These are phyloP conservation scores for Daktulosphaira vitifoliae DNA, from an alignment of 1,140 invertebrate species.

Conservation along the genomic window DNA sequence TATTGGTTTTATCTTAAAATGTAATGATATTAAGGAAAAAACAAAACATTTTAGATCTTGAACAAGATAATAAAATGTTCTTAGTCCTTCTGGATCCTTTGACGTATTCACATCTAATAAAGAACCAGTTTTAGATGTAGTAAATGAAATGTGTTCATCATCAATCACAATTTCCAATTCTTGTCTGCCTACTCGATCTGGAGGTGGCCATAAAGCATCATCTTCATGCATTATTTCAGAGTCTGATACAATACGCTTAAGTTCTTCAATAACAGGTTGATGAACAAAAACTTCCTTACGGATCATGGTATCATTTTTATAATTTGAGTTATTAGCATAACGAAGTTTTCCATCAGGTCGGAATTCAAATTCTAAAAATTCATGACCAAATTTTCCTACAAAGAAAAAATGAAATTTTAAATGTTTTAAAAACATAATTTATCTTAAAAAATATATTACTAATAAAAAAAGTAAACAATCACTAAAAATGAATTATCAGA, in stretches of 20 bases:
- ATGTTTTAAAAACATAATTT: too few species aligned
- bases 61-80: slow-evolving; percentile 97
- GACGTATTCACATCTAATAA: slow-evolving; percentile 97
- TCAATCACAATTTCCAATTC: slow-evolving; percentile 99
- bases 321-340: slow-evolving; percentile 99
- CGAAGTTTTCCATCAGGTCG: slow-evolving; percentile 94
- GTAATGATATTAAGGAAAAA: slow-evolving; percentile 97
- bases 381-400: slow-evolving; percentile 92
- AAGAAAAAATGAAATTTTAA: not conserved
- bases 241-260: slow-evolving; percentile 94
- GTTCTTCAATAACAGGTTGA: slow-evolving; percentile 93
- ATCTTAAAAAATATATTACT: too few species aligned
- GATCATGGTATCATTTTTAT: slow-evolving; percentile 99
- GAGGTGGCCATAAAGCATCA: slow-evolving; percentile 92
- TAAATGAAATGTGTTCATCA: slow-evolving; percentile 99
- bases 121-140: slow-evolving; percentile 99
- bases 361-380: slow-evolving; percentile 99
- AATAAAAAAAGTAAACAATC: too few species aligned
- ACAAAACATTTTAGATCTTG: slow-evolving; percentile 99
- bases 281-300: slow-evolving; percentile 97
- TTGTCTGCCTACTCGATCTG: slow-evolving; percentile 91
- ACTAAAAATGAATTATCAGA: too few species aligned
- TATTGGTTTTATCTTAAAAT: slow-evolving; percentile 99
- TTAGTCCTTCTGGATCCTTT: slow-evolving; percentile 91
- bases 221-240: slow-evolving; percentile 99